phyloP scores from a whole-genome alignment of 2,888 invertebrate species.

The Colletes collaris region DNA sequence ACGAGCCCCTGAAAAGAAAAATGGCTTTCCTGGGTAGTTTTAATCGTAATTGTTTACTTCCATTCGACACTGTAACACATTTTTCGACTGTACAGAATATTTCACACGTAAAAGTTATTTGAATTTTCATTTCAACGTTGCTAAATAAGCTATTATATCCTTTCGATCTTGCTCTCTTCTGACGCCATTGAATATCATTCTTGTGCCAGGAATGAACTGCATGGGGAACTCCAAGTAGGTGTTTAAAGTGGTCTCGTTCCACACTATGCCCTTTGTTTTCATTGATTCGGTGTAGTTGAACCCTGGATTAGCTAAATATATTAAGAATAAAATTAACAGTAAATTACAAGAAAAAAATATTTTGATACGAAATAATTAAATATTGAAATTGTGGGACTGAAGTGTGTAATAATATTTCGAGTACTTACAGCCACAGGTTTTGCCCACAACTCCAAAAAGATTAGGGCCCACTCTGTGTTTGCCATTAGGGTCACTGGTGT shows the following conservation, averaged over 20 bases:
- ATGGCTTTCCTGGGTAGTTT: neutral
- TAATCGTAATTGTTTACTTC: neutral
- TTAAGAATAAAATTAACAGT: no score
- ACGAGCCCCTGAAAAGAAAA: neutral
- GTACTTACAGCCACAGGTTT: constrained; percentile 72
- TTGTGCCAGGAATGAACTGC: constrained; percentile 90
- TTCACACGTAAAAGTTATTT: neutral
- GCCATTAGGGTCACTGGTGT: constrained; percentile 87
- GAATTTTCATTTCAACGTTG: constrained; percentile 73
- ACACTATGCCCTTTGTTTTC: constrained; percentile 87
- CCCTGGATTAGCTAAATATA: constrained; percentile 80
- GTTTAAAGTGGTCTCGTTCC: constrained; percentile 87
- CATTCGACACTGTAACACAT: neutral
- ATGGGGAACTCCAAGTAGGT: constrained; percentile 89
- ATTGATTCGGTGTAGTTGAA: constrained; percentile 87
- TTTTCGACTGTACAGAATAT: constrained; percentile 14
- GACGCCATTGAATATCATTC: constrained; percentile 90
- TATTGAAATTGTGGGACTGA: no score
- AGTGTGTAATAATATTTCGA: no score
- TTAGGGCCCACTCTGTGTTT: constrained; percentile 90
- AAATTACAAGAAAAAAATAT: no score
- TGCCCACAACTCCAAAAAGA: constrained; percentile 87
- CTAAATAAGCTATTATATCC: constrained; percentile 88
- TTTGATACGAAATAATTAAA: no score
- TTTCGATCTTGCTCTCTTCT: constrained; percentile 87